Base-by-base conservation (phyloP, 2,113 vertebrate species). In the Cranoglanis bouderius region DNA sequence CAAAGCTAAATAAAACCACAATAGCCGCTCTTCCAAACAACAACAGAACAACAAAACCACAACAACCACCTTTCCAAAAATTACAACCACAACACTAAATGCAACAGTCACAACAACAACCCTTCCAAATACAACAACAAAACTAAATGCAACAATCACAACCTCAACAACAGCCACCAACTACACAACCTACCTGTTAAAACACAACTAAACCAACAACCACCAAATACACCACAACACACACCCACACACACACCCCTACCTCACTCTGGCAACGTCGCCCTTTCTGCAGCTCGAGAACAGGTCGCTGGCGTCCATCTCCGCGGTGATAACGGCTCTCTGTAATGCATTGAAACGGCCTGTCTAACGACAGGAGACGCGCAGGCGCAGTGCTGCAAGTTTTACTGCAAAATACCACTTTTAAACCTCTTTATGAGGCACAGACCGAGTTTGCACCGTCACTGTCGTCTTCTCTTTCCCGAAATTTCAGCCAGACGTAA, bases 261-360 rank as follows among this genome's bases (percentile, higher is more conserved):
- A 99, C 98, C 97, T 97, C 93, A 99, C 98, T 93, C 97, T 97
- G 94, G 94, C 96, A 93, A 99, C 94, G 95, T 98, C 97, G 88
- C 98, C 98, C 93, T 97, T 98, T 93, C 95, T 97, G 96, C 98
- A 99, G 94, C 98, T 98, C 90, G 94, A 96, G 94, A 99, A 99
- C 91, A 99, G 93, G 84, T 99, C 98, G 94, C 94, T 96, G 90
- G 96, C 97, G 92, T 99, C 98, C 98, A 98, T 97, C 89, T 89
- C 93, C 95, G 94, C 94, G 92, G 93, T 80, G 93, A 89, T 93
- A 87, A 92, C 91, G 93, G 87, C 92, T 86, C 94, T 94, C 94
- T 95, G 93, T 91, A 81, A 95, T 92, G 93, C 96, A 96, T 96
- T 93, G 94, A 96, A 92, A 88, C 95, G 93, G 95, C 94, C 95